Base-by-base conservation (phyloP, 2,113 vertebrate genomes). In the Silurus glanis region DNA sequence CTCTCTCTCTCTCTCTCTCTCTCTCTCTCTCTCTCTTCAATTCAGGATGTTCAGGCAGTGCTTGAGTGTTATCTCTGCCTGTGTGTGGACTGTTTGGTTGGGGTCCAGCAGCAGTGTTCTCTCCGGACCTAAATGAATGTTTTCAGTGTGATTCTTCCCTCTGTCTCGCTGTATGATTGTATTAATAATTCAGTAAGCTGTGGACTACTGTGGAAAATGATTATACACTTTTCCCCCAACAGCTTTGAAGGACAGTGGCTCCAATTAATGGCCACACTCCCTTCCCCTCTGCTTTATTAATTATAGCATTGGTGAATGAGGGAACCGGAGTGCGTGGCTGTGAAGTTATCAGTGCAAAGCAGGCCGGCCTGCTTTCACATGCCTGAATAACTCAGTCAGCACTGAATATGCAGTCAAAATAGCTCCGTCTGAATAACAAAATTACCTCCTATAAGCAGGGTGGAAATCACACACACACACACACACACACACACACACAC, bases 331-430 rank as follows among this genome's bases (percentile, higher is more conserved):
- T 86, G 81, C 19, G 78, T 62, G 80, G 80, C 86, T 89, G 74
- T 85, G 86, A 86, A 89, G 86, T 94, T 95, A 95, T 95, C 93
- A 94, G 94, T 80, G 89, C 91, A 83, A 91, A 87, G 92, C 94
- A 94, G 93, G 92, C 89, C 83, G 92, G 91, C 86, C 89, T 69
- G 86, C 93, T 94, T 91, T 95, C 94, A 93, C 93, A 92, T 91
- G 88, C 90, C 91, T 92, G 92, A 93, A 93, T 92, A 76, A 92
- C 90, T 92, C 93, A 92, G 89, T 94, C 92, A 92, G 89, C 89
- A 56, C 90, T 93, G 93, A 94, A 94, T 91, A 88, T 91, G 91
- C 87, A 91, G 87, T 66, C 76, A 84, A 61, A 82, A 85, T 86
- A 82, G 80, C 87, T 85, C 71, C 23, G 28, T 74, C 87, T 80